Conservation (phyloP, 2,888 invertebrate genomes). For the Tenthredo distinguenda region DNA sequence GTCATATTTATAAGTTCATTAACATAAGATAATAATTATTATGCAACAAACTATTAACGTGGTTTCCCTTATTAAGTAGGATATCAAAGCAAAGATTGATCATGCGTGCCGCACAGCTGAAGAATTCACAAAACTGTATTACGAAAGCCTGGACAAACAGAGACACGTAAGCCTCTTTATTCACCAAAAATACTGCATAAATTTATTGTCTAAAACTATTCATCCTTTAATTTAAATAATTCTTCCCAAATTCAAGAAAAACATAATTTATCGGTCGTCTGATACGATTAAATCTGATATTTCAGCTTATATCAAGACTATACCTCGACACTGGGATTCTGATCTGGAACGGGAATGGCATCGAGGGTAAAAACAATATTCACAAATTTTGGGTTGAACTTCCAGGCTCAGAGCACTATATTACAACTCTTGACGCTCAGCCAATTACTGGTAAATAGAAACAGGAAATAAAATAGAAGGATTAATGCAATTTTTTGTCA, state of each 20-base stretch:
- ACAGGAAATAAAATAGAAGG: slow-evolving; percentile 20
- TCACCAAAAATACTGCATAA: background rate
- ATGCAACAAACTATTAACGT: background rate
- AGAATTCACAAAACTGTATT: slow-evolving; percentile 93
- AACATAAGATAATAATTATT: background rate
- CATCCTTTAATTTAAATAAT: slow-evolving; percentile 22
- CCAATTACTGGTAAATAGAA: slow-evolving; percentile 83
- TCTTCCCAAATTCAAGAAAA: background rate
- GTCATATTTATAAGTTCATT: background rate
- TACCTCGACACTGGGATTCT: slow-evolving; percentile 92
- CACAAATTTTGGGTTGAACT: slow-evolving; percentile 92
- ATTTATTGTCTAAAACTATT: background rate
- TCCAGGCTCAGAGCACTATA: slow-evolving; percentile 88
- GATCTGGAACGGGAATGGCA: slow-evolving; percentile 96
- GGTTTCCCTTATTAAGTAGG: slow-evolving; percentile 76
- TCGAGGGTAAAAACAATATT: slow-evolving; percentile 89
- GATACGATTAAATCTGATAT: slow-evolving; percentile 54
- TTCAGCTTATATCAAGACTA: slow-evolving; percentile 86
- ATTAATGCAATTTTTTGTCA: background rate
- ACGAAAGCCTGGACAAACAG: slow-evolving; percentile 92
- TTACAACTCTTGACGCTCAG: slow-evolving; percentile 92
- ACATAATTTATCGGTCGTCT: background rate
- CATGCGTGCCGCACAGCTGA: slow-evolving; percentile 92
- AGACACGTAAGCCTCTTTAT: slow-evolving; percentile 84
- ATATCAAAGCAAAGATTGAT: slow-evolving; percentile 85